Conservation (phyloP, 1,140 invertebrate genomes). For the Ceratosolen solmsi region DNA sequence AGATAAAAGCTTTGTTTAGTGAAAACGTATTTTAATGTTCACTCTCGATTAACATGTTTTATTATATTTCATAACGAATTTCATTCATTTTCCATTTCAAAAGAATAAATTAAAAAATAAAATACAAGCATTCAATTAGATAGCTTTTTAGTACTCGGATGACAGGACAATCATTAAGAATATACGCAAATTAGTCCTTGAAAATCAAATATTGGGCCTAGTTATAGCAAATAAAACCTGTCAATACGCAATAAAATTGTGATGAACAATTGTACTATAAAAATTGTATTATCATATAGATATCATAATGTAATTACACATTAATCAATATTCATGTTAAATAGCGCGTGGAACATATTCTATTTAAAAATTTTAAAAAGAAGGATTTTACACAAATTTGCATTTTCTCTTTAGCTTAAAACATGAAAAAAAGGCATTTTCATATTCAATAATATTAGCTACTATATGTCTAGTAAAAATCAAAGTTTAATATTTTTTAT, state of each 20-base stretch:
- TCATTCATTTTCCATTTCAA: not conserved
- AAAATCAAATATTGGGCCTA: not conserved
- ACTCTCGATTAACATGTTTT: not conserved
- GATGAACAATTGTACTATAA: not conserved
- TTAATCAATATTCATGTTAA: too few species aligned
- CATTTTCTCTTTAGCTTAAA: too few species aligned
- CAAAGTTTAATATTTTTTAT: too few species aligned
- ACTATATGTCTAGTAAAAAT: too few species aligned
- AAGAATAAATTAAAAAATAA: not conserved
- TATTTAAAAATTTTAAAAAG: too few species aligned
- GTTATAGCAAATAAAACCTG: not conserved
- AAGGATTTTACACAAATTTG: too few species aligned
- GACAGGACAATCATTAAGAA: not conserved
- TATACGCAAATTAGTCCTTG: not conserved
- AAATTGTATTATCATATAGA: not conserved
- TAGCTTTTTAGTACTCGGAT: not conserved
- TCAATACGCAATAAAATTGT: not conserved
- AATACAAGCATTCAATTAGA: conserved; percentile 17
- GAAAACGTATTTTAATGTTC: not conserved
- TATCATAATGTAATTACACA: too few species aligned
- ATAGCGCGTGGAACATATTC: too few species aligned
- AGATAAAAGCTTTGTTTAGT: too few species aligned
- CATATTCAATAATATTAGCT: too few species aligned
- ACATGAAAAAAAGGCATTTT: too few species aligned
- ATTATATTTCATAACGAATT: conserved; percentile 9